These are phyloP conservation scores for Pangasianodon gigas DNA, from an alignment of 2,113 vertebrate species.

Conservation along the genomic window DNA sequence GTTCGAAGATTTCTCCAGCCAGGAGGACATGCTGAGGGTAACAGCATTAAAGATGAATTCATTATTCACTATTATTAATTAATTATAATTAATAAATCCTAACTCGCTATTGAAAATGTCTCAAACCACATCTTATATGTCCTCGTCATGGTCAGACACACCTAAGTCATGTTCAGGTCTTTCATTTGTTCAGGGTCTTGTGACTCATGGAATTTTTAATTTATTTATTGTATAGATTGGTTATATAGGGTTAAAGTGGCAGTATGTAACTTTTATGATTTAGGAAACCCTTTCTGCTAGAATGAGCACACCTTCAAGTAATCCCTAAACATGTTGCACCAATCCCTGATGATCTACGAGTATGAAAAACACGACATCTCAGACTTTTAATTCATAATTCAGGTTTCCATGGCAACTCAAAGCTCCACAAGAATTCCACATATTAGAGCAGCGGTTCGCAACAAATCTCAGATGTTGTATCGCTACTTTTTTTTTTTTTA, in stretches of 20 bases:
- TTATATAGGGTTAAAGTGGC: neutral
- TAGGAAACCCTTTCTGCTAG: no score
- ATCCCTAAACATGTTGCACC: neutral
- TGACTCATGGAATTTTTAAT: neutral
- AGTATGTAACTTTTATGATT: neutral
- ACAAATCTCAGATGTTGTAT: neutral
- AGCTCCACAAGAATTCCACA: neutral
- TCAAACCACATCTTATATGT: no score
- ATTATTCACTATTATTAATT: neutral
- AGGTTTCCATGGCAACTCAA: neutral
- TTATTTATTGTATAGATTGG: neutral
- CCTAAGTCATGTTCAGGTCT: neutral
- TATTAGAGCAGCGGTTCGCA: neutral
- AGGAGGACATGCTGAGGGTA: conserved; percentile 90
- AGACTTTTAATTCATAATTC: neutral
- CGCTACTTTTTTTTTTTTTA: neutral
- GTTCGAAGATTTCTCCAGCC: conserved; percentile 87
- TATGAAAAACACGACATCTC: neutral
- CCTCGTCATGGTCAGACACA: no score
- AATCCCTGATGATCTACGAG: neutral
- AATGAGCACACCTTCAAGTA: neutral
- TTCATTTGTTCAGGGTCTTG: neutral
- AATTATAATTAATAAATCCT: neutral
- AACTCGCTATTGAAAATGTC: neutral
- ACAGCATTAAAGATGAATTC: neutral